Base-by-base conservation (phyloP, 2,888 invertebrate species). In the Leucoma salicis region DNA sequence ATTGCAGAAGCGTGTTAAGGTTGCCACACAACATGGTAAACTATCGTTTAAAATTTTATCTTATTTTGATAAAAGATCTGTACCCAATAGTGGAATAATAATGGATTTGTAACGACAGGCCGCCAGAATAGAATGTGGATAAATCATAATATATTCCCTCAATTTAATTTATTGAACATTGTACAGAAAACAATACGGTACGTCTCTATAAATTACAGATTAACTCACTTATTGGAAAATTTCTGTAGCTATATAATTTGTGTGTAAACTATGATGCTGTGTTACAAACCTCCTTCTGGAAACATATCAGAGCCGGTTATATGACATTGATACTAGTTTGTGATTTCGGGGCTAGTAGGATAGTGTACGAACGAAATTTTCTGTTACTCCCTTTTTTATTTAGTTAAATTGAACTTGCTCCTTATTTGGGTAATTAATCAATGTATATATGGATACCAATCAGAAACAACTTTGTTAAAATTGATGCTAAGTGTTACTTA, bases 341-440 rank as follows among this genome's bases (percentile, higher is more conserved):
- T 57, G 58, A 63, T 75, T 69, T 53, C 16, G 33, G 63, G 78
- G 78, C 77, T 72, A 81, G 67, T 74, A 57, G 72, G 67, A 61
- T 35, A 45, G 42, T 39, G n/a, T 48, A 44, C 35, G 27, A 46
- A 49, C 42, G 35, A 44, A 46, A 54, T 49, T 44, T 32, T n/a
- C n/a, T n/a, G n/a, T 21, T 21, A 21, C 46, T 47, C 48, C 46
- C 42, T 50, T 47, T 41, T 36, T 45, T 40, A 39, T 69, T 42
- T 50, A 41, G 14, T 37, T 42, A 10, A 33, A 48, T 43, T 45
- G 32, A 43, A 47, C 53, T 53, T 56, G 49, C 56, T 47, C 7
- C 52, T 59, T 44, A 21, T 45, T 31, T 31, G 14, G 10, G 2
- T 28, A 16, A 55, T 42, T 8, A 46, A 57, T 61, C 46, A 42